phyloP scores from a whole-genome alignment of 2,113 vertebrate species.

The Nannobrachium achirus region DNA sequence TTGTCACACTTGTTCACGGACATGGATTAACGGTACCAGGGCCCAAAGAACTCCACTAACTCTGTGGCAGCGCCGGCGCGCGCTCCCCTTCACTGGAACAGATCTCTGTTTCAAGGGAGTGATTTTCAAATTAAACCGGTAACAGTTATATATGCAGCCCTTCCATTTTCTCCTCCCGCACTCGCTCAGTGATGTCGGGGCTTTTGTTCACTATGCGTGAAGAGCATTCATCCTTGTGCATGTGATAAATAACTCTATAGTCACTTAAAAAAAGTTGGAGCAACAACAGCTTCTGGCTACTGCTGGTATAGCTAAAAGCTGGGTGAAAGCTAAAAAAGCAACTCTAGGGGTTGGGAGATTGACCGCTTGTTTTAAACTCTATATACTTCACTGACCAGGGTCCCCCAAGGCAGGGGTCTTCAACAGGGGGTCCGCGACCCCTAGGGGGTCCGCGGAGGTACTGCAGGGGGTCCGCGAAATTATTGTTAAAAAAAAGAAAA shows the following conservation, averaged over 20 bases:
- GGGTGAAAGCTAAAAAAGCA: too few relatives aligned
- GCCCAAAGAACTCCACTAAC: constrained; percentile 65
- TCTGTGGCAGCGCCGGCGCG: constrained; percentile 42
- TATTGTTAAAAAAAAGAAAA: too few relatives aligned
- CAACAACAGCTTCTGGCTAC: too few relatives aligned
- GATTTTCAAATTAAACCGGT: constrained; percentile 10
- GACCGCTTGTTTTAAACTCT: too few relatives aligned
- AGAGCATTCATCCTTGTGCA: constrained; percentile 2
- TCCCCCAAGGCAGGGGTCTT: too few relatives aligned
- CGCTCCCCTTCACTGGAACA: constrained; percentile 40
- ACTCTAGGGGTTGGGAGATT: too few relatives aligned
- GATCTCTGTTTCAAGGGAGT: constrained; percentile 35
- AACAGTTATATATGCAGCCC: background rate
- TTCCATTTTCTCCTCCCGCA: too few relatives aligned
- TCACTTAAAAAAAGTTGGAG: background rate
- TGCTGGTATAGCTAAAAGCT: too few relatives aligned
- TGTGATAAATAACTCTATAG: background rate
- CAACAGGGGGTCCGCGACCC: too few relatives aligned
- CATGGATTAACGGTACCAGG: constrained; percentile 75
- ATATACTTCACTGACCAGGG: too few relatives aligned
- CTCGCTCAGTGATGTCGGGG: background rate
- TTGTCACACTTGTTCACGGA: constrained; percentile 79
- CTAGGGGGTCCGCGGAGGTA: too few relatives aligned
- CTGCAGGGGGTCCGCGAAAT: too few relatives aligned
- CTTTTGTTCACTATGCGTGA: constrained; percentile 17